These are phyloP conservation scores for Leptinotarsa juncta DNA, from an alignment of 2,888 invertebrate species.

Conservation along the genomic window DNA sequence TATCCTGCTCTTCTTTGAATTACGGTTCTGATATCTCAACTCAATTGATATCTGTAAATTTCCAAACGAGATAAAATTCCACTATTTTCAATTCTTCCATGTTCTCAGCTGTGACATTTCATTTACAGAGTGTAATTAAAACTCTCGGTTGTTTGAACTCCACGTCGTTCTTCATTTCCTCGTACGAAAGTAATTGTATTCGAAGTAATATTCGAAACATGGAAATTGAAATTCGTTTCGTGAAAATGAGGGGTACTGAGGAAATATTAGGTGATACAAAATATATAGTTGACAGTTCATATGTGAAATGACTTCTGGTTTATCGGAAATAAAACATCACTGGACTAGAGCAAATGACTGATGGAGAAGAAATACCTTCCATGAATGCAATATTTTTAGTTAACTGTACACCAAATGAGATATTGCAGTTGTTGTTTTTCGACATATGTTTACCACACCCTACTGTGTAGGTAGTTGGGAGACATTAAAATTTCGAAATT, in stretches of 20 bases:
- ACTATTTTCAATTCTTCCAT: not conserved
- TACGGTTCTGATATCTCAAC: not conserved
- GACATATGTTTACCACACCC: too few relatives aligned
- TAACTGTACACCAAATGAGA: too few relatives aligned
- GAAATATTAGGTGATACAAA: not conserved
- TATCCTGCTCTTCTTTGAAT: not conserved
- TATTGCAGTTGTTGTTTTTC: too few relatives aligned
- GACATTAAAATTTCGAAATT: too few relatives aligned
- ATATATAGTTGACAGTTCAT: too few relatives aligned
- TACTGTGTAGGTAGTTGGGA: too few relatives aligned
- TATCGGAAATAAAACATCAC: too few relatives aligned
- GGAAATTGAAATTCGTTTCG: not conserved
- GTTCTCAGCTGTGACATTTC: constrained; percentile 9
- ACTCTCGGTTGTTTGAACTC: constrained; percentile 12
- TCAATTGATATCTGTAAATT: constrained; percentile 20
- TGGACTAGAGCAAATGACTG: too few relatives aligned
- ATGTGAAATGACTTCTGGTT: too few relatives aligned
- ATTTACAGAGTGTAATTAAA: constrained; percentile 26
- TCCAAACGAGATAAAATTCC: constrained; percentile 3
- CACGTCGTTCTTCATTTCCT: constrained; percentile 7
- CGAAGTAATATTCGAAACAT: constrained; percentile 7
- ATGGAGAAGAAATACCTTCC: too few relatives aligned
- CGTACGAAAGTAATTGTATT: not conserved
- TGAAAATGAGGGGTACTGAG: constrained; percentile 27
- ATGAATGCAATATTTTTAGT: too few relatives aligned